Evolutionary conservation across 1,140 invertebrate genomes (phyloP).

Genomic region (Cotesia glomerata): DNA sequence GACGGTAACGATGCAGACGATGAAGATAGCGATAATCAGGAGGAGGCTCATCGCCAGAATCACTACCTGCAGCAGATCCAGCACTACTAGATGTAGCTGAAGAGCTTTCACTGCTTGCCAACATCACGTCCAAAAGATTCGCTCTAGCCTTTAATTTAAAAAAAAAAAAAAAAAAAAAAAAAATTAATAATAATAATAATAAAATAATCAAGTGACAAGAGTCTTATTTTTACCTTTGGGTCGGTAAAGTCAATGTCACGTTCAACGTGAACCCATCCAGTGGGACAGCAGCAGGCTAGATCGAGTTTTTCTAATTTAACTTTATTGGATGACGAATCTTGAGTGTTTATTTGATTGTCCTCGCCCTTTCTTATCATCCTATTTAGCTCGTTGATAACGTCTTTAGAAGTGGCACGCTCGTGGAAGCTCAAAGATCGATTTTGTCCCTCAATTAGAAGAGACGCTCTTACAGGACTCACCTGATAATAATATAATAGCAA

Average conservation of each 20-base stretch:
- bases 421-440: constrained; percentile 69
- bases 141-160: constrained; percentile 69
- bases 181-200: constrained; percentile 1
- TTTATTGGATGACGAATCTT: constrained; percentile 37
- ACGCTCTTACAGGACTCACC: constrained; percentile 53
- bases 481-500: constrained; percentile 24
- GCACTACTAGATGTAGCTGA: constrained; percentile 70
- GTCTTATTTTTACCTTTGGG: constrained; percentile 66
- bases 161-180: background rate
- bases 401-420: constrained; percentile 74
- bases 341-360: constrained; percentile 45
- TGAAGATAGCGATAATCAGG: constrained; percentile 74
- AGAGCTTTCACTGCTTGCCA: constrained; percentile 74
- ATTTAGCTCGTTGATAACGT: constrained; percentile 78
- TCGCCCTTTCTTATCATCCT: constrained; percentile 73
- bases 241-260: constrained; percentile 78
- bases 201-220: constrained; percentile 10
- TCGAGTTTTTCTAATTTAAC: constrained; percentile 61
- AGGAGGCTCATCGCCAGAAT: constrained; percentile 66
- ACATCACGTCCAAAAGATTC: constrained; percentile 77
- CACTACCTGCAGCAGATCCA: constrained; percentile 64
- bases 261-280: constrained; percentile 80
- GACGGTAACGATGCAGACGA: constrained; percentile 71
- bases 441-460: constrained; percentile 47
- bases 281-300: constrained; percentile 72